phyloP scores from a whole-genome alignment of 2,888 invertebrate genomes.

The Athalia circularis region DNA sequence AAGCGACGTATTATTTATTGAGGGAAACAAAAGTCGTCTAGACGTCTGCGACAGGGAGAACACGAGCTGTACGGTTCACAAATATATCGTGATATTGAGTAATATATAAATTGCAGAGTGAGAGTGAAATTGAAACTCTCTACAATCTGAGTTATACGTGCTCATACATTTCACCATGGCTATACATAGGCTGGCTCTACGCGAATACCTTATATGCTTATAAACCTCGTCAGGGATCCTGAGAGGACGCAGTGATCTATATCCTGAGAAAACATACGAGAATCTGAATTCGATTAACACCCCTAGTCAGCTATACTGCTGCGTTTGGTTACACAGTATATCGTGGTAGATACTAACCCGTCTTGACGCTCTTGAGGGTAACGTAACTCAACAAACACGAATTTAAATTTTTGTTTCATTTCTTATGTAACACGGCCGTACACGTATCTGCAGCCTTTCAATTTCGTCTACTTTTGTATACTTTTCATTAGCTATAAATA shows the following conservation, averaged over 20 bases:
- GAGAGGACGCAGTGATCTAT: background rate
- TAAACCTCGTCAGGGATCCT: no score
- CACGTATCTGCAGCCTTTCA: no score
- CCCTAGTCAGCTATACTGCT: background rate
- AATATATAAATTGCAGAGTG: background rate
- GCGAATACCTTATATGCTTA: no score
- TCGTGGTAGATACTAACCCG: background rate
- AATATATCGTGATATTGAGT: no score
- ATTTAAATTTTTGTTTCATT: background rate
- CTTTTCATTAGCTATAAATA: no score
- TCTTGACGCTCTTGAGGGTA: background rate
- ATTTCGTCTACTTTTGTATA: no score
- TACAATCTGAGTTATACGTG: background rate
- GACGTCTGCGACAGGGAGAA: conserved; percentile 10
- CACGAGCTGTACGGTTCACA: background rate
- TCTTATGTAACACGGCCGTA: background rate
- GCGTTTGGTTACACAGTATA: background rate
- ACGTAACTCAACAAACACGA: background rate
- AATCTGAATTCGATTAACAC: conserved; percentile 28
- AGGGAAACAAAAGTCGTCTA: conserved; percentile 6
- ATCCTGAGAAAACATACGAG: background rate
- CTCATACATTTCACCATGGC: no score
- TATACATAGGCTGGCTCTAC: no score
- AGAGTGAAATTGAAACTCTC: conserved; percentile 2
- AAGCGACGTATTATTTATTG: background rate